Evolutionary conservation across 2,797 vertebrate species (phyloP).

Genomic region (Pseudochromis fuscus): DNA sequence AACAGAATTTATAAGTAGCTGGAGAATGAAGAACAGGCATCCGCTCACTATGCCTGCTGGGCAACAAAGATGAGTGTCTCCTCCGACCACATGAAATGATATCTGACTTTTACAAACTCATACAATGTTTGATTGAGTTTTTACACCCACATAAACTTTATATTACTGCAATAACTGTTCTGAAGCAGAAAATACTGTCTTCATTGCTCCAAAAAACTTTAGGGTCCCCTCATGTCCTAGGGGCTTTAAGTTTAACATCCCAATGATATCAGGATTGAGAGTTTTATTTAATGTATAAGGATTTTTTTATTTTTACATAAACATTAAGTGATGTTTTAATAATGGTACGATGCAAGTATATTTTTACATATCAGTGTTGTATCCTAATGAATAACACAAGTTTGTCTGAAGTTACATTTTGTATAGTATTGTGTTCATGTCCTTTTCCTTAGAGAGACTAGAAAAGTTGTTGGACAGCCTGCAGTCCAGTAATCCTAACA

Average conservation of each 20-base stretch:
- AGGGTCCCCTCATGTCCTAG: no score
- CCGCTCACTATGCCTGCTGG: no score
- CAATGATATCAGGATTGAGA: not conserved
- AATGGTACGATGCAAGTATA: not conserved
- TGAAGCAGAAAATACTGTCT: conserved; percentile 19
- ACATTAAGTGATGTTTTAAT: not conserved
- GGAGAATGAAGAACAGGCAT: not conserved
- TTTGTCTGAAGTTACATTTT: no score
- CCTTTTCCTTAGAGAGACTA: no score
- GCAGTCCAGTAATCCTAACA: no score
- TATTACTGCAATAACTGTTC: conserved; percentile 26
- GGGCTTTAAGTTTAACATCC: conserved; percentile 5
- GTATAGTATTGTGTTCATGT: no score
- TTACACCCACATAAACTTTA: conserved; percentile 43
- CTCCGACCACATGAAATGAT: conserved; percentile 18
- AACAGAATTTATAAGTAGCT: conserved; percentile 14
- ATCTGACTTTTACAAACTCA: conserved; percentile 33
- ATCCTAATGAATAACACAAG: not conserved
- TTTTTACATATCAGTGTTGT: not conserved
- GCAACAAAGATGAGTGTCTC: no score
- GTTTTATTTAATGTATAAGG: no score
- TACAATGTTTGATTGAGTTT: conserved; percentile 43
- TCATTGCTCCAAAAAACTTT: not conserved
- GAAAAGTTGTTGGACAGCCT: no score
- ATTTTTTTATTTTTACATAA: no score